Evolutionary conservation across 2,113 vertebrate species (phyloP).

Genomic region (Dipodomys stephensi): DNA sequence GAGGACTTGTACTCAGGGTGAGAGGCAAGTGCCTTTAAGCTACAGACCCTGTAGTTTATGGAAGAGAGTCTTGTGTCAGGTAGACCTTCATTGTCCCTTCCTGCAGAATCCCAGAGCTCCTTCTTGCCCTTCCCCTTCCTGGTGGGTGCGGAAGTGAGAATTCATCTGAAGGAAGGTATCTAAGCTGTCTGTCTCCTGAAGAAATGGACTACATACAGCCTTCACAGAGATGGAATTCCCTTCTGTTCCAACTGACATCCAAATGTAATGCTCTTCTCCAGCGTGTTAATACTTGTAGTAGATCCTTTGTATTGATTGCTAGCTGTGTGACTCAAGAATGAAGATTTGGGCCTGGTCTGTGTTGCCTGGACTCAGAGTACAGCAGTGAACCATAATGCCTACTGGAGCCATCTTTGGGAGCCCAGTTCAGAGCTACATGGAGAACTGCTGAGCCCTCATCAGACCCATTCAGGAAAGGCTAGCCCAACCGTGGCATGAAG

Average conservation of each 20-base stretch:
- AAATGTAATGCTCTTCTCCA: neutral
- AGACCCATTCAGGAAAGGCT: too few species aligned
- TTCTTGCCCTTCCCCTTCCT: neutral
- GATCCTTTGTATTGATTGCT: neutral
- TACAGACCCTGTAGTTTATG: neutral
- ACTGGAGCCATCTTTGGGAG: neutral
- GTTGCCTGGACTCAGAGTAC: conserved; percentile 37
- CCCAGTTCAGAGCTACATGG: neutral
- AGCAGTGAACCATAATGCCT: neutral
- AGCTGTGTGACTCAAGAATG: neutral
- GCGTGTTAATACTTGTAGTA: neutral
- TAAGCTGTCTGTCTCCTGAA: neutral
- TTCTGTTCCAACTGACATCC: neutral
- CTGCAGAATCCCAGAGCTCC: neutral
- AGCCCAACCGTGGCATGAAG: neutral
- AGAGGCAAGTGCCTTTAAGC: neutral
- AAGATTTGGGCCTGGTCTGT: conserved; percentile 31
- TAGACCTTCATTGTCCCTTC: neutral
- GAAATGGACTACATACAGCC: neutral
- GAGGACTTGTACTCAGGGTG: neutral
- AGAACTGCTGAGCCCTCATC: too few species aligned
- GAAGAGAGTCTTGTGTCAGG: neutral
- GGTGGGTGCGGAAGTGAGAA: neutral
- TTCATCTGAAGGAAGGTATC: neutral
- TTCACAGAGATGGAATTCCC: neutral